Evolutionary conservation across 2,888 invertebrate genomes (phyloP), one percentile per base, ranked within the genome.

Genomic region (Rhamnusium bicolor): DNA sequence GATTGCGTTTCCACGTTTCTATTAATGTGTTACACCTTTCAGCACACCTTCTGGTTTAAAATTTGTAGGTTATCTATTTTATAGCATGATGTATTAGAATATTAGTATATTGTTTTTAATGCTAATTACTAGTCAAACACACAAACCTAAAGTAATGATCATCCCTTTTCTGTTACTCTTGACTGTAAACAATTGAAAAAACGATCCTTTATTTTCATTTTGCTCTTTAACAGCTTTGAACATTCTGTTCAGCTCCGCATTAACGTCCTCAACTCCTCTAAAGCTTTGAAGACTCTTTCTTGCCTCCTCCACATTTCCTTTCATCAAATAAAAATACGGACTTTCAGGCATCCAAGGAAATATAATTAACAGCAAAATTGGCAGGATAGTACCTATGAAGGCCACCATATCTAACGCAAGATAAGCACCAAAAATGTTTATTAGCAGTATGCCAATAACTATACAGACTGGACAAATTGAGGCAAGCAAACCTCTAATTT

Each of bases 321-420:
- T 82, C 80, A 83, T 83, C 7, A 84, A 53, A 16, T 79, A 80
- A 70, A 75, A 85, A 72, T 85, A 85, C 0, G 85, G 85, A 2
- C 82, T 79, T 88, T 94, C 94, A 8, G 93, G 93, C 83, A 93
- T 88, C 82, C 91, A 91, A 51, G 85, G 16, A 84, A 92, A 91
- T 8, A 62, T 4, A 16, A 74, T 24, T 4, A 92, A 85, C 81
- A 92, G 91, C 46, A 91, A 79, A 46, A 92, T 85, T 12, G 93
- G 91, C 69, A 92, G 87, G 75, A 90, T 84, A 79, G 91, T 87
- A 83, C 91, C 92, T 84, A 91, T 89, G 68, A 88, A 87, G 69
- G 91, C 91, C 75, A 91, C 87, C 21, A 85, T 86, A 76, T 84
- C 83, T 86, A 92, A 89, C 72, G 89, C 85, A 19, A 90, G 90